Evolutionary conservation across 1,140 invertebrate species (phyloP).

Genomic region (Drosophila navojoa): DNA sequence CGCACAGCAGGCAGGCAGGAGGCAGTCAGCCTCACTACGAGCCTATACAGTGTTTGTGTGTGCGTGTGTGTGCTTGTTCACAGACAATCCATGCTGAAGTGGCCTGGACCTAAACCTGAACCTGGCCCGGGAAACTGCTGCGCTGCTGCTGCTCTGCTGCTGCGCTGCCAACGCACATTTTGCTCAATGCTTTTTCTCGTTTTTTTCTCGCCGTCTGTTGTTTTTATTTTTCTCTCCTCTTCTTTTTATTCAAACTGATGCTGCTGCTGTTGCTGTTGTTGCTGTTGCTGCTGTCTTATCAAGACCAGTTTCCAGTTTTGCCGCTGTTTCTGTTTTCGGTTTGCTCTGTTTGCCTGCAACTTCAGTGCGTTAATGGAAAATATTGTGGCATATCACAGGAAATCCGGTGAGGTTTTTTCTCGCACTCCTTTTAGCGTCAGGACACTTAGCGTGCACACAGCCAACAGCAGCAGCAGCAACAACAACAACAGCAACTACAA

Average conservation of each 20-base stretch:
- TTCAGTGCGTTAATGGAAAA: conserved; percentile 80
- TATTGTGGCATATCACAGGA: conserved; percentile 82
- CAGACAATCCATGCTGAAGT: conserved; percentile 45
- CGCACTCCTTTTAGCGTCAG: conserved; percentile 46
- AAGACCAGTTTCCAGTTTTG: conserved; percentile 75
- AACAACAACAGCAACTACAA: conserved; percentile 11
- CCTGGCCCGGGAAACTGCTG: conserved; percentile 18
- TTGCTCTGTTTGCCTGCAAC: conserved; percentile 65
- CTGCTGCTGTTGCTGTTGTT: neutral
- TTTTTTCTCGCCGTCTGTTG: conserved; percentile 21
- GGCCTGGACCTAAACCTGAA: conserved; percentile 28
- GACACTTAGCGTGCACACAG: conserved; percentile 45
- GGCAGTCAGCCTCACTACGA: neutral
- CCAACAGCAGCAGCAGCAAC: conserved; percentile 20
- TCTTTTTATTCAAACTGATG: conserved; percentile 20
- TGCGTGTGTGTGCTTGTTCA: neutral
- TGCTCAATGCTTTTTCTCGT: conserved; percentile 19
- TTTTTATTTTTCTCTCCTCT: conserved; percentile 37
- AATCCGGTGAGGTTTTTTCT: conserved; percentile 73
- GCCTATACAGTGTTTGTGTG: neutral
- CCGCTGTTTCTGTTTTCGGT: conserved; percentile 34
- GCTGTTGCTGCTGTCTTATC: conserved; percentile 54
- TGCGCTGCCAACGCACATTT: conserved; percentile 34
- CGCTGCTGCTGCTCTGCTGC: neutral
- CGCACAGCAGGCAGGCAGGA: conserved; percentile 47